A percentile compares a stretch with the other conserved stretches of the same genome.
Conservation (phyloP, 1,140 invertebrate species). For the Mizuhopecten yessoensis region DNA sequence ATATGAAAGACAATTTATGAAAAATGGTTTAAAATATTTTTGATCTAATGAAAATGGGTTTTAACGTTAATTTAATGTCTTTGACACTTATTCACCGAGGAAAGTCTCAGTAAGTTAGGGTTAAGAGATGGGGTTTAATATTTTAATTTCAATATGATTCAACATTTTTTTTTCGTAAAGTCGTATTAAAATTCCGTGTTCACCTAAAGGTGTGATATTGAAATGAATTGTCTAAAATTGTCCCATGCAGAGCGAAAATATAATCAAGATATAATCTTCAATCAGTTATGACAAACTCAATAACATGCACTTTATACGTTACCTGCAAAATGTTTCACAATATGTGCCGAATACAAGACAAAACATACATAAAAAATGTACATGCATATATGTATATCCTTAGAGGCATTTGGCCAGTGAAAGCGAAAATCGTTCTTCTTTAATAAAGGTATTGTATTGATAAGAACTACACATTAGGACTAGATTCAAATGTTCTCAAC, state of each 20-base stretch:
- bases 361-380: no score
- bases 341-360: no score
- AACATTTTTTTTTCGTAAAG: neutral
- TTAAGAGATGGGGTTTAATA: neutral
- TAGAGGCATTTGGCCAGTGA: no score
- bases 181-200: neutral
- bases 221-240: neutral
- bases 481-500: no score
- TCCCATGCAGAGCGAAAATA: neutral
- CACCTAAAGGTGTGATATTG: neutral
- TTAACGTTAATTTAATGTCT: constrained; percentile 10
- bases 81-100: neutral
- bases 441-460: no score
- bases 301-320: no score
- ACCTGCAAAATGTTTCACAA: no score
- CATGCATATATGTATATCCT: no score
- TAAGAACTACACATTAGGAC: no score
- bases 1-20: constrained; percentile 16
- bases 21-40: constrained; percentile 36
- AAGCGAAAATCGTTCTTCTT: no score
- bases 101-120: neutral
- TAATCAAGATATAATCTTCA: neutral
- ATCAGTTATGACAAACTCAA: no score
- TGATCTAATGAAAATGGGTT: neutral
- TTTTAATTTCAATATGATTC: neutral